Conservation (phyloP, 2,113 vertebrate genomes). For the Urocynchramus pylzowi region DNA sequence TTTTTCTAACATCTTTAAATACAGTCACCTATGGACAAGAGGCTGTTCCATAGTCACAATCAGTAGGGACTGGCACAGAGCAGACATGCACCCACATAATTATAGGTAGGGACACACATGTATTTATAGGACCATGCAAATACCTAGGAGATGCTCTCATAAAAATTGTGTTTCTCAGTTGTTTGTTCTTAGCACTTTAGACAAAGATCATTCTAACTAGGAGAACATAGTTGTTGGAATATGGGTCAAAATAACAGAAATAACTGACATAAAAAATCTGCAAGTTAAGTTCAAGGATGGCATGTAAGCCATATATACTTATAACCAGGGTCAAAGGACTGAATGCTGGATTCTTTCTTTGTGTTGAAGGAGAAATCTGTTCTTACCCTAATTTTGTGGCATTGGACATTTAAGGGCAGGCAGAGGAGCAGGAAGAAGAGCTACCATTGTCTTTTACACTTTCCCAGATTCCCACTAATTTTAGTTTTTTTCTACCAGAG, state of each 20-base stretch:
- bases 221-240: neutral
- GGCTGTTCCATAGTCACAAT: neutral
- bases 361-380: neutral
- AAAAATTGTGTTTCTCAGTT: neutral
- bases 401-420: neutral
- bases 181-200: neutral
- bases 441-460: neutral
- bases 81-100: neutral
- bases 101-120: neutral
- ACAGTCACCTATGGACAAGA: neutral
- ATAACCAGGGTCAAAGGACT: neutral
- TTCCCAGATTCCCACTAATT: neutral
- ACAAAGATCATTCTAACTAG: neutral
- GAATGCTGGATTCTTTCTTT: fast-evolving
- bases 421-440: neutral
- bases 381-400: neutral
- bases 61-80: neutral
- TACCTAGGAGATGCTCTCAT: neutral
- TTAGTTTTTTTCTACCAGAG: neutral
- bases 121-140: neutral
- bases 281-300: neutral
- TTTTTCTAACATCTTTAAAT: neutral
- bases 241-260: neutral
- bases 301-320: neutral
- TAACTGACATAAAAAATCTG: neutral